Evolutionary conservation across 2,113 vertebrate genomes (phyloP).

Genomic region (Hippocampus abdominalis): DNA sequence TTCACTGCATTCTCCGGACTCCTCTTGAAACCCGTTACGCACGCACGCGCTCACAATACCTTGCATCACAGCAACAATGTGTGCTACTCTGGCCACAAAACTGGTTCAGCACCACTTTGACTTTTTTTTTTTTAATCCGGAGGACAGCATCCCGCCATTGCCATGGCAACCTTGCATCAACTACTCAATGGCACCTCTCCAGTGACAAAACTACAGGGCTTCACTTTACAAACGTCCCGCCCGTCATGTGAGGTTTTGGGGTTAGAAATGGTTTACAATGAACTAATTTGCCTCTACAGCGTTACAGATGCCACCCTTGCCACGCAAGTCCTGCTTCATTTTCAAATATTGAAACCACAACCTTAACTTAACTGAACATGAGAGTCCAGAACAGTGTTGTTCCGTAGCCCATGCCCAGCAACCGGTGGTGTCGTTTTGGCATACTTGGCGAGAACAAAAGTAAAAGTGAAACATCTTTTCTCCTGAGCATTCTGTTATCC

Average conservation of each 20-base stretch:
- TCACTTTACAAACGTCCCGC: too few species aligned
- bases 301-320: too few species aligned
- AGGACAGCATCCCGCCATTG: not conserved
- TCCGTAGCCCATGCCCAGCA: not conserved
- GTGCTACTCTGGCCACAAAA: not conserved
- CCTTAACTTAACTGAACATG: too few species aligned
- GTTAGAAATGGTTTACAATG: too few species aligned
- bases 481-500: slow-evolving; percentile 34
- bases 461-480: not conserved
- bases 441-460: not conserved
- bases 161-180: not conserved
- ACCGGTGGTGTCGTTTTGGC: not conserved
- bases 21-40: slow-evolving; percentile 40
- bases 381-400: not conserved
- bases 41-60: slow-evolving; percentile 7
- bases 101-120: not conserved
- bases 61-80: slow-evolving; percentile 11
- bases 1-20: slow-evolving; percentile 49
- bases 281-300: too few species aligned
- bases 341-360: too few species aligned
- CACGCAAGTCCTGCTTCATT: too few species aligned
- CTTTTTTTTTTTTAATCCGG: not conserved
- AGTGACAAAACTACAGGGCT: not conserved
- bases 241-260: too few species aligned
- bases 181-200: not conserved